phyloP scores from a whole-genome alignment of 2,888 invertebrate genomes.

The Rotaria macrura region DNA sequence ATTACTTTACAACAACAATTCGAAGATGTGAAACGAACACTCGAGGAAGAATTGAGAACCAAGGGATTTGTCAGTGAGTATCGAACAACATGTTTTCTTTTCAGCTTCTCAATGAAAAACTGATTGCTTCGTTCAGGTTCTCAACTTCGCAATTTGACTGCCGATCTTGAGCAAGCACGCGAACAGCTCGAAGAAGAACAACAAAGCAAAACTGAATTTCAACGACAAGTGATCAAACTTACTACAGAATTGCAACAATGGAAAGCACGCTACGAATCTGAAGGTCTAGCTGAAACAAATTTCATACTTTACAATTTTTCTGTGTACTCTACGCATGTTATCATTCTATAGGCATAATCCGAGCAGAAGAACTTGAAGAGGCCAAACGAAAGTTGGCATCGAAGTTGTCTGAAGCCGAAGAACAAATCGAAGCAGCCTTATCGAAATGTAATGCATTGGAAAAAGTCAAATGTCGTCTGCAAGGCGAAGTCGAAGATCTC shows the following conservation, averaged over 20 bases:
- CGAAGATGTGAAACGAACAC: constrained; percentile 91
- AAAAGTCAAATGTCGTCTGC: constrained; percentile 90
- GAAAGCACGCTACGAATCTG: constrained; percentile 96
- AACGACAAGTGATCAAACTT: constrained; percentile 95
- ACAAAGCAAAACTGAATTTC: constrained; percentile 93
- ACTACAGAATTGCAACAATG: constrained; percentile 92
- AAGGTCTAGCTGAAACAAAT: constrained; percentile 48
- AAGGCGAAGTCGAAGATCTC: constrained; percentile 84
- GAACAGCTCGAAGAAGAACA: constrained; percentile 99
- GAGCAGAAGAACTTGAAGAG: constrained; percentile 53
- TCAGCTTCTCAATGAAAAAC: too few relatives aligned
- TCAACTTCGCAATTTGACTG: constrained; percentile 95
- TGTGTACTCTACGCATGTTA: too few relatives aligned
- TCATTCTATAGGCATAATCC: constrained; percentile 55
- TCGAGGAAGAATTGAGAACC: constrained; percentile 75
- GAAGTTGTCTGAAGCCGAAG: constrained; percentile 89
- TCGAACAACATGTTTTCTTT: too few relatives aligned
- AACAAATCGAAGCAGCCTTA: constrained; percentile 91
- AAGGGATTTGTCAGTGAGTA: constrained; percentile 38
- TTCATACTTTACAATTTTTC: too few relatives aligned
- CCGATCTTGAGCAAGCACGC: constrained; percentile 94
- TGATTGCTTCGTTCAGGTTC: constrained; percentile 39
- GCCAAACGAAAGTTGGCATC: constrained; percentile 66
- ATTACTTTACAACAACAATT: constrained; percentile 84
- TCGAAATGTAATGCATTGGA: constrained; percentile 90